These are phyloP conservation scores for Andrena minutula DNA, from an alignment of 2,888 invertebrate genomes.

Conservation along the genomic window DNA sequence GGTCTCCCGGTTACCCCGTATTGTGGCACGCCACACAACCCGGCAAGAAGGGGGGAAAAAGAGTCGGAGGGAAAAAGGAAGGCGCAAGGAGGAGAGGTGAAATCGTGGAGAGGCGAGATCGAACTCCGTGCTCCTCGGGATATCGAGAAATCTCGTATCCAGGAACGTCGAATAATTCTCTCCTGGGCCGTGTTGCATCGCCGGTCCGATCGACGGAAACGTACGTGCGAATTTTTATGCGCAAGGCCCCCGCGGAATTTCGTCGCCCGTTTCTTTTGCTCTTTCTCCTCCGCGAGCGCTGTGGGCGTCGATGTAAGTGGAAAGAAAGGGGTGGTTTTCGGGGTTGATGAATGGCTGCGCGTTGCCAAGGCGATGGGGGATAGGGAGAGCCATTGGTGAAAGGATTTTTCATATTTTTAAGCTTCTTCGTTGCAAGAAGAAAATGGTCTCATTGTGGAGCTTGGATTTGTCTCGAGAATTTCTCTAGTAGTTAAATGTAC, in stretches of 20 bases:
- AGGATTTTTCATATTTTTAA: no score
- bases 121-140: slow-evolving; percentile 51
- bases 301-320: slow-evolving; percentile 9
- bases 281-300: no score
- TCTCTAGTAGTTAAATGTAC: no score
- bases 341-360: slow-evolving; percentile 15
- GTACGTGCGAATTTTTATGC: slow-evolving; percentile 52
- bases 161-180: slow-evolving; percentile 58
- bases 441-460: no score
- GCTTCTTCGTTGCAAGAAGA: no score
- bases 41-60: slow-evolving; percentile 15
- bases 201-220: slow-evolving; percentile 46
- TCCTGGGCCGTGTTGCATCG: slow-evolving; percentile 24
- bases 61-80: slow-evolving; percentile 23
- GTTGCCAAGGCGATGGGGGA: background rate
- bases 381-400: background rate
- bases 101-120: slow-evolving; percentile 63
- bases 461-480: no score
- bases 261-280: background rate
- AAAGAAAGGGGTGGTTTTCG: slow-evolving; percentile 16
- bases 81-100: slow-evolving; percentile 29
- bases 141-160: slow-evolving; percentile 60
- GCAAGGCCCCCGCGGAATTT: slow-evolving; percentile 11
- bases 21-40: slow-evolving; percentile 49
- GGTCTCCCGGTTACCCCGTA: slow-evolving; percentile 58